A percentile compares a stretch with the other conserved stretches of the same genome.
Conservation (phyloP, 2,113 vertebrate species). For the Colossoma macropomum region DNA sequence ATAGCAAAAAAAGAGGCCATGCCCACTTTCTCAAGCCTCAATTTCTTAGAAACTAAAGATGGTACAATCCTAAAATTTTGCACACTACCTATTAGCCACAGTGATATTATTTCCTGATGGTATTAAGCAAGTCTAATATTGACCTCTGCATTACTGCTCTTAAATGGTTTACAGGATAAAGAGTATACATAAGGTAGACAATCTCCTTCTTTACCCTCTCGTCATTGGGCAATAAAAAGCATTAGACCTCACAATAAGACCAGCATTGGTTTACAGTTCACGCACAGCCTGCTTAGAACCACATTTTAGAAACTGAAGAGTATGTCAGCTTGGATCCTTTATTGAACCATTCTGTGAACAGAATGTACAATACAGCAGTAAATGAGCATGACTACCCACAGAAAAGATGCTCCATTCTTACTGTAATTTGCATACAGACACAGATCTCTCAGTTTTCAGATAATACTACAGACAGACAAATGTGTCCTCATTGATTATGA, state of each 20-base stretch:
- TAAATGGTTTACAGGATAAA: neutral
- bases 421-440: slow-evolving; percentile 50
- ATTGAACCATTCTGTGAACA: slow-evolving; percentile 5
- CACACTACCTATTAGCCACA: too few species aligned
- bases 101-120: too few species aligned
- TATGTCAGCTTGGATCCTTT: neutral
- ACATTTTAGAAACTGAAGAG: neutral
- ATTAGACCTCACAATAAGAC: neutral
- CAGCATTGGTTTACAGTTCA: neutral
- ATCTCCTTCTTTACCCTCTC: too few species aligned
- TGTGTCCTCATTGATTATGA: neutral
- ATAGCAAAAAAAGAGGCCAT: too few species aligned
- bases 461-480: neutral
- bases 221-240: too few species aligned
- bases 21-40: neutral
- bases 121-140: too few species aligned
- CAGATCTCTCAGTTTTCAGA: neutral
- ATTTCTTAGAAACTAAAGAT: too few species aligned
- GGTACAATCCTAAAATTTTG: too few species aligned
- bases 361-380: neutral
- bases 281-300: neutral
- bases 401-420: too few species aligned
- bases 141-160: too few species aligned
- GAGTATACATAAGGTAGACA: neutral
- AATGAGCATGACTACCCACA: neutral